Percentiles rank a stretch among this genome's conserved stretches.
Evolutionary conservation across 2,888 invertebrate genomes (phyloP).

Genomic region (Apomyelois bistriatella): DNA sequence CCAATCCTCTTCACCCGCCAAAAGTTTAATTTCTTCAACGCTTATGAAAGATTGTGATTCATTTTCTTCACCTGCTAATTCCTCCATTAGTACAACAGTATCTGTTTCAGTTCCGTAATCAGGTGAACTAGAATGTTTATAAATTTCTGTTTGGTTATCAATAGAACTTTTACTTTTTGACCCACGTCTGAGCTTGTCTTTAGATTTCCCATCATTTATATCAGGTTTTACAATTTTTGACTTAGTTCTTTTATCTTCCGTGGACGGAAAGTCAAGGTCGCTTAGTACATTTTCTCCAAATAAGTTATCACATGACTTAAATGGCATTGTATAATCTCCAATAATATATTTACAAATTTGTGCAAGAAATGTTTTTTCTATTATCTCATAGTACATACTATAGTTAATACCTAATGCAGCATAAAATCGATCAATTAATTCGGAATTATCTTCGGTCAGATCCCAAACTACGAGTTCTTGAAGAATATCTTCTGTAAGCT

Average conservation of each 20-base stretch:
- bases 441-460: conserved; percentile 60
- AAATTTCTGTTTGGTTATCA: conserved; percentile 38
- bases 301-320: conserved; percentile 51
- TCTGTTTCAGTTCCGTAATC: conserved; percentile 32
- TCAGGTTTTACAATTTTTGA: conserved; percentile 61
- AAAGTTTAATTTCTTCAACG: conserved; percentile 40
- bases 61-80: conserved; percentile 35
- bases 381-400: conserved; percentile 77
- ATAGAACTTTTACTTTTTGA: conserved; percentile 47
- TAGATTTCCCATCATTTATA: conserved; percentile 42
- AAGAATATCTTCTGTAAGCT: conserved; percentile 59
- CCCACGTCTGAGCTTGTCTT: conserved; percentile 41
- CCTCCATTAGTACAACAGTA: conserved; percentile 29
- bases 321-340: conserved; percentile 54
- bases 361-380: conserved; percentile 77
- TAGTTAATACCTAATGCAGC: conserved; percentile 78
- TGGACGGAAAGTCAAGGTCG: conserved; percentile 49
- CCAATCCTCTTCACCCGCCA: conserved; percentile 72
- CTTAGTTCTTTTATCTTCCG: conserved; percentile 58
- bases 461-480: conserved; percentile 65
- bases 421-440: conserved; percentile 80
- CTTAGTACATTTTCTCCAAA: conserved; percentile 64
- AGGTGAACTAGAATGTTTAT: conserved; percentile 40
- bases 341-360: conserved; percentile 69
- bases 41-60: conserved; percentile 29